Evolutionary conservation across 2,113 vertebrate genomes (phyloP).

Genomic region (Nannobrachium achirus): DNA sequence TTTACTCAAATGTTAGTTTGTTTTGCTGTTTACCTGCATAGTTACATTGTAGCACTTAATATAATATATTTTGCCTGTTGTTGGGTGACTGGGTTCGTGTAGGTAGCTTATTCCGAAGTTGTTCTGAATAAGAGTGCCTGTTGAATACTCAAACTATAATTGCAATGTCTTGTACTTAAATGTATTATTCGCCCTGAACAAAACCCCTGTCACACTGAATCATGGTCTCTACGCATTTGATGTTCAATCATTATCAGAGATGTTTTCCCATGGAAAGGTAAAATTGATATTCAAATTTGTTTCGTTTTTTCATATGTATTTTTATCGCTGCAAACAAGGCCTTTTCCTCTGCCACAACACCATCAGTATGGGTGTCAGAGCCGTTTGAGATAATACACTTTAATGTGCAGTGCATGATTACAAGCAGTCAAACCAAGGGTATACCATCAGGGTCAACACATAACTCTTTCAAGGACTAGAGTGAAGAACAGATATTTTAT

Average conservation of each 20-base stretch:
- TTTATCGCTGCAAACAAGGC: constrained; percentile 34
- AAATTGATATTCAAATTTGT: constrained; percentile 35
- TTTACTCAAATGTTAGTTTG: no score
- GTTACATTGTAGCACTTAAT: no score
- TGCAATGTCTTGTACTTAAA: no score
- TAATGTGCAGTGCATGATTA: constrained; percentile 22
- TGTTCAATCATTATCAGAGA: constrained; percentile 12
- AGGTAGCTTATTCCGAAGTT: no score
- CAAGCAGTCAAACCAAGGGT: constrained; percentile 24
- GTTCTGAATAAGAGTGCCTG: no score
- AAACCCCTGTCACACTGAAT: constrained; percentile 9
- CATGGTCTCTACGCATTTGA: constrained; percentile 7
- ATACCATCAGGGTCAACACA: neutral
- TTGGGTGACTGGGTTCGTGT: no score
- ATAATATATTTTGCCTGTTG: no score
- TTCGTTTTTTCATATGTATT: neutral
- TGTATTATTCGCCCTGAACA: neutral
- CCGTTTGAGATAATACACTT: constrained; percentile 35
- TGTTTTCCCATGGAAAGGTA: constrained; percentile 23
- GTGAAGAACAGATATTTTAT: constrained; percentile 12
- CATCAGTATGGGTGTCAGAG: constrained; percentile 32
- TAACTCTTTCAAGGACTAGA: constrained; percentile 25
- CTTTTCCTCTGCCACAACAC: constrained; percentile 4
- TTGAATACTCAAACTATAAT: no score
- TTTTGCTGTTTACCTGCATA: no score